Percentiles rank a stretch among this genome's conserved stretches.
These are phyloP conservation scores for Agrochola macilenta DNA, from an alignment of 2,888 invertebrate species.

Conservation along the genomic window DNA sequence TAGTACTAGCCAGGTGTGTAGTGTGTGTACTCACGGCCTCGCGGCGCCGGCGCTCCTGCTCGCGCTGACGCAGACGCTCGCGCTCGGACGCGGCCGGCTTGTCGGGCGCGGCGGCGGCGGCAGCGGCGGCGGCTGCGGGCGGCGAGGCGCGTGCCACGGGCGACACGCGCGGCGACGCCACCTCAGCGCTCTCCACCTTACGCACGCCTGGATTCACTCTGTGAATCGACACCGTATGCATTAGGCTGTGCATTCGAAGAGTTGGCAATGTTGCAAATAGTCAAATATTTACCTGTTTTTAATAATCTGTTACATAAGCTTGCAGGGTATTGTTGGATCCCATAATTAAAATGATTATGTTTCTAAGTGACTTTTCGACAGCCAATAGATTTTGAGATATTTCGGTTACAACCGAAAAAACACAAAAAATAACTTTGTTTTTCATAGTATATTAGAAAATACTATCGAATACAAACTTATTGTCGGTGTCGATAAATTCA, in stretches of 20 bases:
- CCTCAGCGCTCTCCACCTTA: slow-evolving; percentile 80
- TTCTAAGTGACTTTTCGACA: neutral
- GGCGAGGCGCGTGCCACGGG: slow-evolving; percentile 85
- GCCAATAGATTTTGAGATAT: neutral
- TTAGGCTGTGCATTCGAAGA: neutral
- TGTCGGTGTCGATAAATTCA: neutral
- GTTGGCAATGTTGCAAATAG: neutral
- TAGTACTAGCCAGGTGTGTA: too few relatives aligned
- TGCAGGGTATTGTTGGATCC: neutral
- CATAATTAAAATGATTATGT: neutral
- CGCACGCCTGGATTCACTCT: slow-evolving; percentile 75
- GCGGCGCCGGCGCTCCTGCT: slow-evolving; percentile 97
- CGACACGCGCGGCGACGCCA: slow-evolving; percentile 84
- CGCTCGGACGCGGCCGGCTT: slow-evolving; percentile 93
- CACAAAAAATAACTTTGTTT: neutral
- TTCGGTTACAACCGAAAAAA: neutral
- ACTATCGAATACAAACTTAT: neutral
- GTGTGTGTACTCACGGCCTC: slow-evolving; percentile 94
- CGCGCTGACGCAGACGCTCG: slow-evolving; percentile 95
- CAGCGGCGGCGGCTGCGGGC: slow-evolving; percentile 80
- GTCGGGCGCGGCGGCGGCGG: slow-evolving; percentile 83
- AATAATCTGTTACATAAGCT: neutral
- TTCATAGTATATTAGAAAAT: neutral
- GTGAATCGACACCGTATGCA: slow-evolving; percentile 14
- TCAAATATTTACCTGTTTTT: neutral